Conservation (phyloP, 2,113 vertebrate species). For the Microcebus murinus region DNA sequence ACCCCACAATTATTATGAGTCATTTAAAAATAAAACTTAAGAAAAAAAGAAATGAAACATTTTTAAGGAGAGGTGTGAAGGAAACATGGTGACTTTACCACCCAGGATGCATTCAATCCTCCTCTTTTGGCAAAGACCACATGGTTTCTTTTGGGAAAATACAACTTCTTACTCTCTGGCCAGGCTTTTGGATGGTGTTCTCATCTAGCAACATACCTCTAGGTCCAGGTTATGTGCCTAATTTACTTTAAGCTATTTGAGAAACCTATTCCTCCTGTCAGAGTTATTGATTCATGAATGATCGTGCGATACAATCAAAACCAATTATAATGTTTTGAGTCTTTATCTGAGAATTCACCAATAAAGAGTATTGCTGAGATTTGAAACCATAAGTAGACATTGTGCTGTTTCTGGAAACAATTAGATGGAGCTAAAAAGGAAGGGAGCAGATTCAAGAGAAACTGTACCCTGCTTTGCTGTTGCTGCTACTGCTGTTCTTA, state of each 20-base stretch:
- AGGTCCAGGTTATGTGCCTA: not conserved
- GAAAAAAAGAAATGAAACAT: not conserved
- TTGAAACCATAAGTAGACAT: not conserved
- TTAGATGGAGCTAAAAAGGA: not conserved
- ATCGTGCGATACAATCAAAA: not conserved
- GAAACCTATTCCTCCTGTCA: not conserved
- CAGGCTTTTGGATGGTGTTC: not conserved
- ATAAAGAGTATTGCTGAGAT: not conserved
- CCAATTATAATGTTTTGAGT: not conserved
- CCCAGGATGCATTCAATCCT: not conserved
- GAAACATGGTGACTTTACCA: not conserved
- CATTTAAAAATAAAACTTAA: not conserved
- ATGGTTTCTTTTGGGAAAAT: not conserved
- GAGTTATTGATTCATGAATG: not conserved
- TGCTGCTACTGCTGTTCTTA: not conserved
- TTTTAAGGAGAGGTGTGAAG: not conserved
- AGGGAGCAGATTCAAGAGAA: not conserved
- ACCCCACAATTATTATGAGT: not conserved
- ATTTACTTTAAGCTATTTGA: not conserved
- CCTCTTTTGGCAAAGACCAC: not conserved
- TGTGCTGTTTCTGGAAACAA: not conserved
- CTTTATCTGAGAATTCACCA: not conserved
- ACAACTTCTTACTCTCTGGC: not conserved
- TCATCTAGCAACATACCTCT: not conserved
- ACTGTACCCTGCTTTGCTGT: not conserved